Evolutionary conservation across 2,888 invertebrate genomes (phyloP).

Genomic region (Tridacna gigas): DNA sequence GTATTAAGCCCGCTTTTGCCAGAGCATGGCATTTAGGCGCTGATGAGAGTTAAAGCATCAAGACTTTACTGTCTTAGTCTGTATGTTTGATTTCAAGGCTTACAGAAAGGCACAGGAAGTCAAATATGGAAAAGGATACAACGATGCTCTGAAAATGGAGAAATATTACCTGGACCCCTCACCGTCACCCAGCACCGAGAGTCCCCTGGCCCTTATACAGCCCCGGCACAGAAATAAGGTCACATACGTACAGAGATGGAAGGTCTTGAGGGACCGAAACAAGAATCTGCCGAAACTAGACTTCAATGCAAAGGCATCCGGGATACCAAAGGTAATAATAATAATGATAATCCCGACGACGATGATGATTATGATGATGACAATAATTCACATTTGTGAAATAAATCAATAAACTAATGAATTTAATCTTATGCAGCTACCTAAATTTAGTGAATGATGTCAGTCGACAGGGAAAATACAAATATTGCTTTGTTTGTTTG

Average conservation of each 20-base stretch:
- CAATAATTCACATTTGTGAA: too few species aligned
- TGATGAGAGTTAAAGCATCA: too few species aligned
- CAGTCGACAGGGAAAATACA: too few species aligned
- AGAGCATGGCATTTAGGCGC: too few species aligned
- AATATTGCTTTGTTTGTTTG: too few species aligned
- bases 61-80: too few species aligned
- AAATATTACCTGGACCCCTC: constrained; percentile 25
- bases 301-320: constrained; percentile 62
- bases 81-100: constrained; percentile 7
- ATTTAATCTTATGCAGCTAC: too few species aligned
- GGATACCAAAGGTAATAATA: constrained; percentile 60
- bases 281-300: constrained; percentile 69
- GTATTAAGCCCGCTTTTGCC: too few species aligned
- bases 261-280: constrained; percentile 67
- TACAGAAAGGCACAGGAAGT: constrained; percentile 24
- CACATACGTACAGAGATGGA: constrained; percentile 70
- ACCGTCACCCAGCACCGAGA: constrained; percentile 46
- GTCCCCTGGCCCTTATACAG: constrained; percentile 51
- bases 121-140: constrained; percentile 10
- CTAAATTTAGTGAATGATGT: too few species aligned
- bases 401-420: too few species aligned
- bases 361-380: too few species aligned
- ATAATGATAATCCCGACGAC: too few species aligned
- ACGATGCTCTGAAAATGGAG: constrained; percentile 4
- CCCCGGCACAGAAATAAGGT: constrained; percentile 56